Evolutionary conservation across 1,140 invertebrate species (phyloP).

Genomic region (Musca domestica): DNA sequence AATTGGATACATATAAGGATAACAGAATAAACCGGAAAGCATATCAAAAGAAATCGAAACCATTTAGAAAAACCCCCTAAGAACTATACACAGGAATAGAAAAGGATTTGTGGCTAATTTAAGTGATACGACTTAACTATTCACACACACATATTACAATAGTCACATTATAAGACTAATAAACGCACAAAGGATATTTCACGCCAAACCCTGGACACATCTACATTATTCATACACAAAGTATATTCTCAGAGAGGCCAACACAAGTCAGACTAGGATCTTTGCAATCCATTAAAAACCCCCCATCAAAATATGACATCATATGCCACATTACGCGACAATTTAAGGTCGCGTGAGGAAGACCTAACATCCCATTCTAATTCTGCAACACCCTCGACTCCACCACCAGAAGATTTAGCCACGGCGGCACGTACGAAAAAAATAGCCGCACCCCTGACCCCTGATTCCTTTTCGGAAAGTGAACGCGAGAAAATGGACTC

Average conservation of each 20-base stretch:
- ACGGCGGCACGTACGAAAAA: neutral
- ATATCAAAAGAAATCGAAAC: no score
- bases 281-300: neutral
- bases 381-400: neutral
- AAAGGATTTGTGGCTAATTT: no score
- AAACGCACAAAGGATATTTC: slow-evolving; percentile 16
- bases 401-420: neutral
- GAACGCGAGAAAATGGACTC: slow-evolving; percentile 46
- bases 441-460: neutral
- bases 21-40: no score
- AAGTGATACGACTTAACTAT: no score
- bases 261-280: no score
- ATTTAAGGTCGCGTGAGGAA: slow-evolving; percentile 5
- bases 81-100: no score
- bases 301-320: slow-evolving; percentile 8
- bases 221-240: neutral
- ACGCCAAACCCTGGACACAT: slow-evolving; percentile 3
- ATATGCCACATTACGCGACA: slow-evolving; percentile 17
- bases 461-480: slow-evolving; percentile 38
- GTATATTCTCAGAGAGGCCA: neutral
- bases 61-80: no score
- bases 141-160: neutral
- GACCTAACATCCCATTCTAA: neutral
- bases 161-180: neutral
- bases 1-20: no score